Percentiles rank a stretch among this genome's conserved stretches.
Evolutionary conservation across 2,797 vertebrate species (phyloP).

Genomic region (Salarias fasciatus): DNA sequence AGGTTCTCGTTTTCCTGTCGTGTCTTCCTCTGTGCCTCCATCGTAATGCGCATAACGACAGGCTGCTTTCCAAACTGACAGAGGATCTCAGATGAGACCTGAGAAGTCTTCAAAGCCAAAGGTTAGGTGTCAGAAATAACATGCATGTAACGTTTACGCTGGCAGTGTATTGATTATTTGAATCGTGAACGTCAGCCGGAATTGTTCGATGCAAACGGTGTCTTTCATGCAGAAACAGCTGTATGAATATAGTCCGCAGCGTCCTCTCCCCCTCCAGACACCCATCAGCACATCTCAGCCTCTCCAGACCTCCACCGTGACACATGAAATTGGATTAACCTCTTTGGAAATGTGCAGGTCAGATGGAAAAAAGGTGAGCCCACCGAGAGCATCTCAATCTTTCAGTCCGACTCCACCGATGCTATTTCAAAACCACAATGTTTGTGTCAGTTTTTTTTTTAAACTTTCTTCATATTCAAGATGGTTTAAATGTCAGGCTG

Average conservation of each 20-base stretch:
- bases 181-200: background rate
- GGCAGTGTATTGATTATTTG: no score
- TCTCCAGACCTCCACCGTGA: slow-evolving; percentile 10
- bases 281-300: slow-evolving; percentile 3
- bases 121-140: no score
- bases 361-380: background rate
- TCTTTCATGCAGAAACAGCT: slow-evolving; percentile 10
- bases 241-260: background rate
- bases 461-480: no score
- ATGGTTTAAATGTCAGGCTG: background rate
- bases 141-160: no score
- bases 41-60: no score
- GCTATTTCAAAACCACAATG: no score
- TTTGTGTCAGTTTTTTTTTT: slow-evolving; percentile 10
- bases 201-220: slow-evolving; percentile 6
- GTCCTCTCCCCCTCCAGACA: slow-evolving; percentile 6
- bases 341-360: slow-evolving; percentile 13
- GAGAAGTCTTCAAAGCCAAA: no score
- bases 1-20: no score
- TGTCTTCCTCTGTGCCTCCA: no score
- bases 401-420: no score
- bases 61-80: no score
- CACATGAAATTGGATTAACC: slow-evolving; percentile 21
- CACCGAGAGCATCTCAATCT: background rate
- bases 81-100: no score